phyloP scores from a whole-genome alignment of 2,113 vertebrate species.

The Tyrannus savana region DNA sequence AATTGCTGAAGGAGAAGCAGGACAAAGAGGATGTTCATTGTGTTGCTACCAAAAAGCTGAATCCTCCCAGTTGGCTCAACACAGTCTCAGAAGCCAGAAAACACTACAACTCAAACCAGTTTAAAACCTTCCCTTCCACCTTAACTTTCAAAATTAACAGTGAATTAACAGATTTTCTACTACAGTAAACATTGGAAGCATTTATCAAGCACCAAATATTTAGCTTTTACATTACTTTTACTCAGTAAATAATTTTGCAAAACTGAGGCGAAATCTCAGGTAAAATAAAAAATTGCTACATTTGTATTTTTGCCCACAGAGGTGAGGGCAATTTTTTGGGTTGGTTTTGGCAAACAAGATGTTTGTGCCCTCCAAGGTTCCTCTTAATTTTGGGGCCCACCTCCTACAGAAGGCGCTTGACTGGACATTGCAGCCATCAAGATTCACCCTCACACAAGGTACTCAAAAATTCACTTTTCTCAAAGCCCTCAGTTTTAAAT shows the following conservation, averaged over 20 bases:
- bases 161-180: not conserved
- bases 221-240: not conserved
- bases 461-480: not conserved
- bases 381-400: not conserved
- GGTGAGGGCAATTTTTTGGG: accelerated
- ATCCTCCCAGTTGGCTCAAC: not conserved
- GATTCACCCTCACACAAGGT: not conserved
- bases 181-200: not conserved
- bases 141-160: not conserved
- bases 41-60: not conserved
- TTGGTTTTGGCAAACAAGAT: not conserved
- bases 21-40: not conserved
- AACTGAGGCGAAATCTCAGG: not conserved
- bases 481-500: not conserved
- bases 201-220: not conserved
- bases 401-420: not conserved
- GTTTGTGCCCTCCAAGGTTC: not conserved
- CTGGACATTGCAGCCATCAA: not conserved
- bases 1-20: not conserved
- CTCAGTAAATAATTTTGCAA: not conserved
- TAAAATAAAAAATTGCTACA: not conserved
- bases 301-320: not conserved
- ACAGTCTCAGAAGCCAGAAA: not conserved
- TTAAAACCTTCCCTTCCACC: not conserved
- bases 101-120: not conserved